These are phyloP conservation scores for Ormyrus rosae DNA, from an alignment of 2,888 invertebrate species.

Conservation along the genomic window DNA sequence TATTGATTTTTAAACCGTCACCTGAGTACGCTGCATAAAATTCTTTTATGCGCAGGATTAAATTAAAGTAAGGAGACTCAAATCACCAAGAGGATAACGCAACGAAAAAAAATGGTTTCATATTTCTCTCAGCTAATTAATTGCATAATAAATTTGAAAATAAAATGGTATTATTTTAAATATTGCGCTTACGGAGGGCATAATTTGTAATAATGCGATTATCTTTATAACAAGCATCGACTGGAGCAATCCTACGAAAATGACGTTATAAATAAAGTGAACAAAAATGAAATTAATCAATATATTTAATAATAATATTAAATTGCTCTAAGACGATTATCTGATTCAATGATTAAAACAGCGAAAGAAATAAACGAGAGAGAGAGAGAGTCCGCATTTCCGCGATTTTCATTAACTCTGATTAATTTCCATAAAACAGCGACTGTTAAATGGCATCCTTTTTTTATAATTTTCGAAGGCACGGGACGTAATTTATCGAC, in stretches of 20 bases:
- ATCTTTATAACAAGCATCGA: not conserved
- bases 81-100: too few relatives aligned
- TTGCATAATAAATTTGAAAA: not conserved
- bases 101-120: too few relatives aligned
- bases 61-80: too few relatives aligned
- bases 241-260: not conserved
- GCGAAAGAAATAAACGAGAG: too few relatives aligned
- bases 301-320: not conserved
- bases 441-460: not conserved
- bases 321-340: not conserved
- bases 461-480: not conserved
- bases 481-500: not conserved
- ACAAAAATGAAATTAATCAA: not conserved
- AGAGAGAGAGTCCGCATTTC: not conserved
- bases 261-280: not conserved
- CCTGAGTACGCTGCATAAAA: too few relatives aligned
- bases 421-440: not conserved
- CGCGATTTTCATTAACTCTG: not conserved
- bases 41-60: too few relatives aligned
- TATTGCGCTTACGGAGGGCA: not conserved
- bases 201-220: constrained; percentile 4
- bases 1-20: too few relatives aligned
- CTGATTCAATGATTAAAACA: not conserved
- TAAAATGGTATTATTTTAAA: not conserved
- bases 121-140: too few relatives aligned